Percentiles rank a stretch among this genome's conserved stretches.
phyloP scores from a whole-genome alignment of 1,140 invertebrate species.

The Meteorus sp. region DNA sequence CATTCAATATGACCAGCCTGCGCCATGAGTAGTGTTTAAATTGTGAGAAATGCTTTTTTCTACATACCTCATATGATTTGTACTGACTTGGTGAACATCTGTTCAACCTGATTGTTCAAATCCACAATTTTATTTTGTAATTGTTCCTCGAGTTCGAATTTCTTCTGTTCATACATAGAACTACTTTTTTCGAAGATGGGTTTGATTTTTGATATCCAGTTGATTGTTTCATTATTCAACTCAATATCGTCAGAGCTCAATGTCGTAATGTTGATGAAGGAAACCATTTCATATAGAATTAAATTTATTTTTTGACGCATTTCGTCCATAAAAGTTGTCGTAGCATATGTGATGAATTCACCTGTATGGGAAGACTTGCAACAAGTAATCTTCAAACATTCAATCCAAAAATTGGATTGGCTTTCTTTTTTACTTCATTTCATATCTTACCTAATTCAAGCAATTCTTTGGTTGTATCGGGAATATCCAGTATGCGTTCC shows the following conservation, averaged over 20 bases:
- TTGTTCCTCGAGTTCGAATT: slow-evolving; percentile 79
- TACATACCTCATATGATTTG: too few relatives aligned
- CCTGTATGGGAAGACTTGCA: too few relatives aligned
- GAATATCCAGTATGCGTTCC: slow-evolving; percentile 64
- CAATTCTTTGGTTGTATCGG: slow-evolving; percentile 71
- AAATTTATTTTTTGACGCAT: slow-evolving; percentile 66
- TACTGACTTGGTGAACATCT: slow-evolving; percentile 66
- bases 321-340: slow-evolving; percentile 64
- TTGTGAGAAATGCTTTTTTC: too few relatives aligned
- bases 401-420: slow-evolving; percentile 6
- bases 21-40: too few relatives aligned
- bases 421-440: slow-evolving; percentile 7
- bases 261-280: slow-evolving; percentile 70
- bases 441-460: slow-evolving; percentile 58
- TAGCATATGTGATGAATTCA: slow-evolving; percentile 66
- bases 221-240: slow-evolving; percentile 69
- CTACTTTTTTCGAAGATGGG: slow-evolving; percentile 73
- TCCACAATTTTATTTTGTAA: slow-evolving; percentile 69
- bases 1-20: slow-evolving; percentile 64
- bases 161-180: slow-evolving; percentile 74
- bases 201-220: slow-evolving; percentile 73
- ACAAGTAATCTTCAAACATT: too few relatives aligned
- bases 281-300: slow-evolving; percentile 65
- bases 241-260: slow-evolving; percentile 68
- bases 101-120: slow-evolving; percentile 70